A percentile compares a stretch with the other conserved stretches of the same genome.
Conservation (phyloP, 2,888 invertebrate genomes). For the Prosopocoilus inquinatus region DNA sequence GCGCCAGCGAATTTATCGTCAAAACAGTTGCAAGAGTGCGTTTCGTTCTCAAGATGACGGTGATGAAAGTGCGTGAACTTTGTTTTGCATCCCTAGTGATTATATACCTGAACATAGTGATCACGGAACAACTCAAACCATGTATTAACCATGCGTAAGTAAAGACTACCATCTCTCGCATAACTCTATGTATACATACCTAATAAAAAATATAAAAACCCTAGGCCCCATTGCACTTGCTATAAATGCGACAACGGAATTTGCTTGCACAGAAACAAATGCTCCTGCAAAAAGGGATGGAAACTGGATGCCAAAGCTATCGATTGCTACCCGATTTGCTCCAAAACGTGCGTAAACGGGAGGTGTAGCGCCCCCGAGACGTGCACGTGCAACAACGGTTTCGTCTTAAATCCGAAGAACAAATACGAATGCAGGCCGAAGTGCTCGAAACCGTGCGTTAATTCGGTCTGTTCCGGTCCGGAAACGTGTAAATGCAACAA, state of each 20-base stretch:
- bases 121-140: too few relatives aligned
- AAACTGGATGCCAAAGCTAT: constrained; percentile 40
- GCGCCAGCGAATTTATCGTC: too few relatives aligned
- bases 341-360: constrained; percentile 16
- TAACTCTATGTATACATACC: too few relatives aligned
- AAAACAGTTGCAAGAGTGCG: too few relatives aligned
- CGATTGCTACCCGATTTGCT: constrained; percentile 14
- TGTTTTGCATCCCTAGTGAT: too few relatives aligned
- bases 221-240: too few relatives aligned
- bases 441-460: constrained; percentile 41
- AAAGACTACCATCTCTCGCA: too few relatives aligned
- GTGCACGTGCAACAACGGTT: constrained; percentile 22
- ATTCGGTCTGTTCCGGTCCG: constrained; percentile 51
- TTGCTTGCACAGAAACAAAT: constrained; percentile 47
- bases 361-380: constrained; percentile 16
- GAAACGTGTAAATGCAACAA: constrained; percentile 26
- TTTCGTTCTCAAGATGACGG: too few relatives aligned
- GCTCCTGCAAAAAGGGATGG: constrained; percentile 50
- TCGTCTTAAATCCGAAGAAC: constrained; percentile 21
- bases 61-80: too few relatives aligned
- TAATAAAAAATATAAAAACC: too few relatives aligned
- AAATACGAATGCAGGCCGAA: constrained; percentile 32
- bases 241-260: constrained; percentile 39
- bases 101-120: too few relatives aligned
- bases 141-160: too few relatives aligned